These are phyloP conservation scores for Bergia sp. DNA, from an alignment of 92 coral and sea anemone species.

Conservation along the genomic window DNA sequence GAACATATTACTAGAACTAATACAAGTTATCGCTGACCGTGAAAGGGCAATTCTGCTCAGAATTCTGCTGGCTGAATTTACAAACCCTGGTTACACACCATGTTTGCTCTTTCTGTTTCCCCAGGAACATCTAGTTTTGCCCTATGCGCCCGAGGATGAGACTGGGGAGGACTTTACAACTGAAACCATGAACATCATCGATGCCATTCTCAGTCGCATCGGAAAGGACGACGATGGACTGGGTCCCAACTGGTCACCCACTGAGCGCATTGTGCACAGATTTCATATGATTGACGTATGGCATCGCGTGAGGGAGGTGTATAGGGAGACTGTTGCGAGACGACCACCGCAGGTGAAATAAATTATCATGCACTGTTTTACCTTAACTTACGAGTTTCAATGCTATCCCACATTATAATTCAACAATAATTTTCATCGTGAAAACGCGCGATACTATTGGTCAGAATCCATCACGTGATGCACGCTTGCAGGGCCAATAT, in stretches of 20 bases:
- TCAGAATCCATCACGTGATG: too few relatives aligned
- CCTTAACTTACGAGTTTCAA: too few relatives aligned
- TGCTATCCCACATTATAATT: too few relatives aligned
- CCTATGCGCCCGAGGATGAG: constrained; percentile 72
- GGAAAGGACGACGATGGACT: constrained; percentile 82
- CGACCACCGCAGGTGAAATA: constrained; percentile 73
- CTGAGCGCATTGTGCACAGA: constrained; percentile 83
- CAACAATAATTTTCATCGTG: too few relatives aligned
- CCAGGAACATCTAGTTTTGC: constrained; percentile 70
- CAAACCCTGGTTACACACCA: neutral
- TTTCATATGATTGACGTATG: constrained; percentile 91
- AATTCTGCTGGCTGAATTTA: neutral
- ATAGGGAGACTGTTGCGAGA: constrained; percentile 52
- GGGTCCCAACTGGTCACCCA: constrained; percentile 83
- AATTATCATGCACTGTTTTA: neutral
- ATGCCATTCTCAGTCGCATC: constrained; percentile 71
- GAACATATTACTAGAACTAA: too few relatives aligned
- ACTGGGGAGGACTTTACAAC: constrained; percentile 71
- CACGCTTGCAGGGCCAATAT: too few relatives aligned
- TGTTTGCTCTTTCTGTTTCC: neutral
- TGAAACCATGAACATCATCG: constrained; percentile 79
- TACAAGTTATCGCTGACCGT: too few relatives aligned
- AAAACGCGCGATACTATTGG: too few relatives aligned
- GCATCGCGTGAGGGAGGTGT: constrained; percentile 69
- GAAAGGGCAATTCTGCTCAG: too few relatives aligned